Base-by-base conservation (phyloP, 2,888 invertebrate genomes). In the Andrena bucephala region DNA sequence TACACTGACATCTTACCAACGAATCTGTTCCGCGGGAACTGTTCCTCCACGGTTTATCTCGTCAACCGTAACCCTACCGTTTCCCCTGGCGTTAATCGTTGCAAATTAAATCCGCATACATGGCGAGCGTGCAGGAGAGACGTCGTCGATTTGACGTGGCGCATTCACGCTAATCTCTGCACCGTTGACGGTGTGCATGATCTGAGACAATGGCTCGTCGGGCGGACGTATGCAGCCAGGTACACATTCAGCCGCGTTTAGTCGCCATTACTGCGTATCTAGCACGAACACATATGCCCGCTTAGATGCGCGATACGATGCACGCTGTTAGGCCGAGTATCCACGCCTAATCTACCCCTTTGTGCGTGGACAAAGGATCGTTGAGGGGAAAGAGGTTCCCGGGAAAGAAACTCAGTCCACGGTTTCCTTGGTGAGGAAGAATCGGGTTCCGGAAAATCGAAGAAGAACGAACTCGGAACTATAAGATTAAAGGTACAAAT, bases 281-380 rank as follows among this genome's bases (percentile, higher is more conserved):
- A 42, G 7, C 24, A 50, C 60, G 66, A 48, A 16, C 50, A 72
- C 77, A 60, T 63, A 67, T 66, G 59, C 54, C n/a, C n/a, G 68
- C 67, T 27, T 52, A 71, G 79, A 84, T 80, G 77, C 65, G 68
- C 67, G 84, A 81, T 87, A 86, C 83, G 76, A 31, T 67, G 77
- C 66, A 62, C 70, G 59, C 77, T 70, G 72, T 85, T 83, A 74
- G 63, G 36, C 77, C 68, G 59, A 66, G 77, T 81, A 83, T 85
- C 72, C 77, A 81, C 79, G 83, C 74, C 67, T 77, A 77, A 81
- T 62, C 65, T 69, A 68, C 60, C 70, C 84, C 85, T 87, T 87
- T 86, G 84, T 87, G 54, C 59, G 16, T 42, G 69, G 69, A 81
- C 81, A 81, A 84, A 83, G 83, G 73, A 57, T 54, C 63, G 54